A percentile compares a stretch with the other conserved stretches of the same genome.
Evolutionary conservation across 2,113 vertebrate species (phyloP).

Genomic region (Antechinus flavipes): DNA sequence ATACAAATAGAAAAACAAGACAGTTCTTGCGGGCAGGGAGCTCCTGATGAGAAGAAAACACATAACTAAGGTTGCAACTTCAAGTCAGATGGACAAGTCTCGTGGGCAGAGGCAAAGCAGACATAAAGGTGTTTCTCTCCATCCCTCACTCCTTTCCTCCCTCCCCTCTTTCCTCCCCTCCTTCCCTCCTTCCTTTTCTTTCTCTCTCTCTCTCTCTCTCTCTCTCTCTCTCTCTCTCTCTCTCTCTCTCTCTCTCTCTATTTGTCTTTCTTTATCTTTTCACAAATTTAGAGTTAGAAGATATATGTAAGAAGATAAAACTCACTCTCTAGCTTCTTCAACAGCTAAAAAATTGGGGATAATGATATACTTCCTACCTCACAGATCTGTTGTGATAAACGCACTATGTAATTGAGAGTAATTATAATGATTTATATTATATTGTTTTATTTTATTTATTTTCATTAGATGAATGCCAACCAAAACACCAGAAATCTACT

Average conservation of each 20-base stretch:
- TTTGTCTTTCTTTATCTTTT: no score
- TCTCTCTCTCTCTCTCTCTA: no score
- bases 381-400: neutral
- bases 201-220: no score
- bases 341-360: neutral
- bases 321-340: neutral
- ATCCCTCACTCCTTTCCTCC: no score
- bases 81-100: neutral
- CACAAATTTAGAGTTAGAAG: neutral
- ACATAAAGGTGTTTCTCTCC: neutral
- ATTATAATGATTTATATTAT: neutral
- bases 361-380: neutral
- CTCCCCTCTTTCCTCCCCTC: no score
- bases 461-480: neutral
- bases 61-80: no score
- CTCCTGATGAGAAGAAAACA: no score
- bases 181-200: no score
- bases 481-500: neutral
- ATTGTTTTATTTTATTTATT: neutral
- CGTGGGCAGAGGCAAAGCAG: neutral
- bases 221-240: no score
- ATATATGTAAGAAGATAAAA: neutral
- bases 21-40: no score
- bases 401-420: neutral
- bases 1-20: neutral